Base-by-base conservation (phyloP, 2,797 vertebrate species). In the Ctenopoma kingsleyae region DNA sequence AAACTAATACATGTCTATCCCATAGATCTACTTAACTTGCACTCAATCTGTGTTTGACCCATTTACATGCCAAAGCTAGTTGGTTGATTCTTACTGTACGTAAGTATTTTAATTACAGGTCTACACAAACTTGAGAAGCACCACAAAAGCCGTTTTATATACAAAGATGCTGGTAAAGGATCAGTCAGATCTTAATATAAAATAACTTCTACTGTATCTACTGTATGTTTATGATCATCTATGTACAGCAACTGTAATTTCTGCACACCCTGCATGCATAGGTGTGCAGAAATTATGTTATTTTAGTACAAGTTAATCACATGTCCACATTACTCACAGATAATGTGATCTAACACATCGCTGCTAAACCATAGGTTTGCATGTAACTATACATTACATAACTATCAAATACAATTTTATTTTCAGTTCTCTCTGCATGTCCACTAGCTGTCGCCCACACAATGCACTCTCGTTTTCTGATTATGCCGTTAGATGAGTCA, bases 371-470 rank as follows among this genome's bases (percentile, higher is more conserved):
- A 3, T 3, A 36, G 1, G 40, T 6, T 75, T 55, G 63, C 30
- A 74, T 22, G 71, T 67, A 72, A 52, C 67, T 69, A 30, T 36
- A 71, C 64, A 55, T 81, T 80, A 78, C 74, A 70, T 80, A 77
- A 85, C 70, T 81, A 56, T 64, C 20, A 67, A 68, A 81, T 73
- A 40, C 65, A 71, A 76, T 73, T 40, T 61, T 46, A 72, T 65
- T 82, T 81, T 66, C 68, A 65, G 56, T 66, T 71, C 57, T 59
- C 38, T 50, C 65, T 27, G 36, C 36, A 59, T 48, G 50, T 46
- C 72, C 7, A 10, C 57, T 58, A 46, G 19, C 61, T 74, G 48
- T 67, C 64, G 8, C 81, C 84, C 73, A 88, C 82, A 63, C 78
- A 41, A 8, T 4, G 27, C 0, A 2, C 46, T 56, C 60, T 47